Conservation (phyloP, 2,797 vertebrate species). For the Xenops minutus region DNA sequence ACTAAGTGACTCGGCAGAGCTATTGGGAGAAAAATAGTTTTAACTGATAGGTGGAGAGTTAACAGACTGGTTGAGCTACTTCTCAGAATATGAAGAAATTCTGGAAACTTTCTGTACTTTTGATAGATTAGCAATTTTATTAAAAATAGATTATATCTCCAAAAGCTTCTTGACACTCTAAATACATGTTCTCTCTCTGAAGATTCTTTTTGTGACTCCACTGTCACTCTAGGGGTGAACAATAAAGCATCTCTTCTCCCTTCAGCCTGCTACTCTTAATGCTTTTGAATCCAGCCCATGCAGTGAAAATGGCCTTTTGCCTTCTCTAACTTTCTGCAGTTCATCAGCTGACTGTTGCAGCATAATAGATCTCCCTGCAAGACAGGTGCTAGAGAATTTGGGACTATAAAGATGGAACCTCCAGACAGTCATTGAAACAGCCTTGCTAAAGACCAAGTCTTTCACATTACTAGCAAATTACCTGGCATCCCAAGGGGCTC, state of each 20-base stretch:
- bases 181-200: background rate
- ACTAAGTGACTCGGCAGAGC: background rate
- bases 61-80: background rate
- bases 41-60: background rate
- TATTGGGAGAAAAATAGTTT: background rate
- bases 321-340: constrained; percentile 33
- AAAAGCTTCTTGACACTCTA: background rate
- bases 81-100: background rate
- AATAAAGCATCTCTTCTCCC: constrained; percentile 28
- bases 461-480: background rate
- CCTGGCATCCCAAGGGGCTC: constrained; percentile 16
- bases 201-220: constrained; percentile 16
- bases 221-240: constrained; percentile 26
- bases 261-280: constrained; percentile 39
- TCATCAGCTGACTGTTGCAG: constrained; percentile 49
- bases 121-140: constrained; percentile 19
- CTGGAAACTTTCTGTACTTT: constrained; percentile 15
- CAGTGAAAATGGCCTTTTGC: constrained; percentile 66
- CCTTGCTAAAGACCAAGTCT: constrained; percentile 25
- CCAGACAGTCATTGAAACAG: constrained; percentile 38
- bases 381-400: constrained; percentile 45
- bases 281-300: constrained; percentile 50
- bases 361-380: constrained; percentile 32
- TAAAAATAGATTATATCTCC: constrained; percentile 1
- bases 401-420: constrained; percentile 30